Conservation (phyloP, 2,797 vertebrate species). For the Amniataba percoides region DNA sequence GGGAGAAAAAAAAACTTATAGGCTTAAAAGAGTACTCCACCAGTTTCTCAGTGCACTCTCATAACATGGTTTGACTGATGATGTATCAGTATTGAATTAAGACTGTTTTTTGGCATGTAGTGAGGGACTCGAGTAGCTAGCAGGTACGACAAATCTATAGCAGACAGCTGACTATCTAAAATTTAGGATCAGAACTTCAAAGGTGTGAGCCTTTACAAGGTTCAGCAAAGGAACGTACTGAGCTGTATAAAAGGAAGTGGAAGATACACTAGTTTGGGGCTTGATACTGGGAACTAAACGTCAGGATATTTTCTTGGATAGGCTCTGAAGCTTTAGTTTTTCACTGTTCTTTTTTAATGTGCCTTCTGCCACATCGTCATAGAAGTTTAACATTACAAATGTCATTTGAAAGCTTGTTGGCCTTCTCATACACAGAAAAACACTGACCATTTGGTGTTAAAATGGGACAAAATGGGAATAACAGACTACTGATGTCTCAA, state of each 20-base stretch:
- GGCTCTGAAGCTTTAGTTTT: background rate
- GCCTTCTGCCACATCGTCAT: background rate
- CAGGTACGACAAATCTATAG: background rate
- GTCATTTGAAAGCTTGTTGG: background rate
- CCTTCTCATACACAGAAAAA: background rate
- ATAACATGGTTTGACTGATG: too few species aligned
- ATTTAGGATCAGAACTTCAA: background rate
- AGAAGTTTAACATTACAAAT: background rate
- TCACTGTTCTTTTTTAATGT: background rate
- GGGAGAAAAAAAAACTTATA: too few species aligned
- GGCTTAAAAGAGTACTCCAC: too few species aligned
- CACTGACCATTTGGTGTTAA: background rate
- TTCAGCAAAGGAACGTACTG: background rate
- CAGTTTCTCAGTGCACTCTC: too few species aligned
- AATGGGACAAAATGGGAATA: background rate
- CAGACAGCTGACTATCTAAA: background rate
- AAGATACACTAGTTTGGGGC: too few species aligned
- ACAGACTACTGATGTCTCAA: background rate
- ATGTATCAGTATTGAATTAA: too few species aligned
- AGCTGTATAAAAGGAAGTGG: background rate
- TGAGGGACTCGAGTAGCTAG: background rate
- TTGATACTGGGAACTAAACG: background rate
- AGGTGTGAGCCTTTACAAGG: background rate
- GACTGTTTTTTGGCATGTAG: background rate
- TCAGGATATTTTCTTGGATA: background rate